Base-by-base conservation (phyloP, 1,140 invertebrate species). In the Chironomus striatipennis region DNA sequence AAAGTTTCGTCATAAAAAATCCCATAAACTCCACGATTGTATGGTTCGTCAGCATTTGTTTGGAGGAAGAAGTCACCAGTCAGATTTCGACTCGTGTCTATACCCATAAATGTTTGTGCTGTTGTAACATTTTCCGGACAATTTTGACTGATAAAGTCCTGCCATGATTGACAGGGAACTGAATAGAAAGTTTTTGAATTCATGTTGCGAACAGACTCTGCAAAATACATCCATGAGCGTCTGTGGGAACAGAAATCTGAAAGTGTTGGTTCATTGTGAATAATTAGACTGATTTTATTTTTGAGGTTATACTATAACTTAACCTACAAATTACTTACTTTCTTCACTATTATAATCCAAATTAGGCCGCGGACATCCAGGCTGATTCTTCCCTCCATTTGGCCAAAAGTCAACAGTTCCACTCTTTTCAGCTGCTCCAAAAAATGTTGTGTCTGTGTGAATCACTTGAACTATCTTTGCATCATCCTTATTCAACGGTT, bases 41-140 rank as follows among this genome's bases (percentile, higher is more conserved):
- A 82, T 70, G 81, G 81, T 17, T 77, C 79, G 75, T 77, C 78
- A 64, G 77, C 43, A 64, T 81, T 80, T 17, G 81, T 80, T 74
- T 81, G 77, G 12, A 82, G 75, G 74, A 82, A 78, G 75, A 79
- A 82, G 72, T 81, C 80, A 74, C 81, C 81, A 65, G 78, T 75
- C 15, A 80, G 77, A 77, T 81, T 79, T 72, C 43, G 79, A 8
- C 80, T 78, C 67, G 77, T 76, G 21, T 77, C 76, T n/a, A 81
- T 79, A 73, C 81, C 81, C 81, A 82, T 82, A 74, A 78, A 79
- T 24, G 78, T 78, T 65, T 78, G 79, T 76, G 78, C 77, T 74
- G 4, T 57, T 57, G 47, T 57, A 12, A n/a, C 47, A 57, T 57
- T 57, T 15, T 80, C 80, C 73, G 76, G 77, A 47, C 81, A 81